Evolutionary conservation across 2,888 invertebrate species (phyloP).

Genomic region (Leptothorax acervorum): DNA sequence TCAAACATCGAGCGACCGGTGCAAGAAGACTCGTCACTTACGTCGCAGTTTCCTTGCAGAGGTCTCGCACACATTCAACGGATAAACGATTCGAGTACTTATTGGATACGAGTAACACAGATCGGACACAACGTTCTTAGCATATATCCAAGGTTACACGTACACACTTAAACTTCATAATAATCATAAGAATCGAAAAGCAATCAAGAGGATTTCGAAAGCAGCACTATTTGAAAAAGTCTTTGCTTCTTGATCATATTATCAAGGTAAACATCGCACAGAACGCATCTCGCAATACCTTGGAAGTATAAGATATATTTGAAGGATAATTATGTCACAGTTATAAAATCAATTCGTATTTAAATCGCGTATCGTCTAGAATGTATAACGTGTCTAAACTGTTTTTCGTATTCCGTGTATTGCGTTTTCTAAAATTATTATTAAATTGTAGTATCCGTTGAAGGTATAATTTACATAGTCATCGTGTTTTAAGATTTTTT

Average conservation of each 20-base stretch:
- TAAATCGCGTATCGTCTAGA: conserved; percentile 26
- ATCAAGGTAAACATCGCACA: conserved; percentile 33
- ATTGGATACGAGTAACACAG: conserved; percentile 61
- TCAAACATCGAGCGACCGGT: conserved; percentile 56
- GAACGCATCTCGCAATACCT: conserved; percentile 44
- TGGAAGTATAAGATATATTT: conserved; percentile 29
- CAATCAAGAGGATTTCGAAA: conserved; percentile 14
- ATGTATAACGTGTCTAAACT: conserved; percentile 1
- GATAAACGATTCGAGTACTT: conserved; percentile 65
- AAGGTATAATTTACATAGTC: conserved; percentile 40
- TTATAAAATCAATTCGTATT: conserved; percentile 39
- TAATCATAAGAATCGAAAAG: conserved; percentile 18
- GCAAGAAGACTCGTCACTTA: conserved; percentile 45
- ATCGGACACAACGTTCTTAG: conserved; percentile 50
- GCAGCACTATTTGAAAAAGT: neutral
- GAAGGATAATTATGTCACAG: conserved; percentile 9
- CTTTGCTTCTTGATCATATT: neutral
- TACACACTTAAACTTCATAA: conserved; percentile 28
- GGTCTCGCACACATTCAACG: conserved; percentile 65
- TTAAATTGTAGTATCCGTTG: conserved; percentile 27
- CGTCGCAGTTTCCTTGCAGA: conserved; percentile 53
- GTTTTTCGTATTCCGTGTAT: neutral
- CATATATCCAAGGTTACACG: conserved; percentile 41
- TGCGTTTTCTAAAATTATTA: neutral
- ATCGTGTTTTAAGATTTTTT: conserved; percentile 10